phyloP scores from a whole-genome alignment of 2,797 vertebrate genomes.

The Anguilla marmorata region DNA sequence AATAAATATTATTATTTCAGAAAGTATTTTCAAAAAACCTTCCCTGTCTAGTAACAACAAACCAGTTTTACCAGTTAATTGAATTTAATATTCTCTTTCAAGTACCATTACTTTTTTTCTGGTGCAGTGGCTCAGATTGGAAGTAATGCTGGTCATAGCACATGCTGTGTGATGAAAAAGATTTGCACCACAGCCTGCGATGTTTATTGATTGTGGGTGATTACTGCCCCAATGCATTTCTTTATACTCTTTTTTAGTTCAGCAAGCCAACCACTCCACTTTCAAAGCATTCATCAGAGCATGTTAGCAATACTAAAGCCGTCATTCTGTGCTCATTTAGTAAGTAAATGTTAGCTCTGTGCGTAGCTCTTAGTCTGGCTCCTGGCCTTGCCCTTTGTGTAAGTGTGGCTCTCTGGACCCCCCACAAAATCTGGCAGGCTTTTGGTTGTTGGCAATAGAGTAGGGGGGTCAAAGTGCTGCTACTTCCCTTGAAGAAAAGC shows the following conservation, averaged over 20 bases:
- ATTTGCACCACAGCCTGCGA: not conserved
- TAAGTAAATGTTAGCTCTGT: not conserved
- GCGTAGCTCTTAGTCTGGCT: not conserved
- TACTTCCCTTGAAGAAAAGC: not conserved
- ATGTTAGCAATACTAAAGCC: not conserved
- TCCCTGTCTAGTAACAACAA: not conserved
- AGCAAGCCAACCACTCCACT: not conserved
- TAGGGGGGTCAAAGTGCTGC: constrained; percentile 1
- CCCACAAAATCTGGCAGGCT: constrained; percentile 12
- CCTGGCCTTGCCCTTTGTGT: constrained; percentile 10
- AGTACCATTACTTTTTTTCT: not conserved
- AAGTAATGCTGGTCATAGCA: not conserved
- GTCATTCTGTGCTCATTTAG: not conserved
- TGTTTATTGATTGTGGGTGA: not conserved
- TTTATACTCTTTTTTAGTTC: not conserved
- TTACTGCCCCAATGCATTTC: not conserved
- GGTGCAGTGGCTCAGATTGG: not conserved
- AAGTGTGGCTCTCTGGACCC: constrained; percentile 14
- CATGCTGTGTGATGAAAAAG: not conserved
- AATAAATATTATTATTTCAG: not conserved
- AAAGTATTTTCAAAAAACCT: not conserved
- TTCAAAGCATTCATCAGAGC: not conserved
- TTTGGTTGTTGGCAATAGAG: not conserved
- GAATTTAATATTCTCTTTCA: not conserved
- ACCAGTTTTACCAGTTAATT: not conserved